Evolutionary conservation across 2,797 vertebrate genomes (phyloP).

Genomic region (Falco columbarius): DNA sequence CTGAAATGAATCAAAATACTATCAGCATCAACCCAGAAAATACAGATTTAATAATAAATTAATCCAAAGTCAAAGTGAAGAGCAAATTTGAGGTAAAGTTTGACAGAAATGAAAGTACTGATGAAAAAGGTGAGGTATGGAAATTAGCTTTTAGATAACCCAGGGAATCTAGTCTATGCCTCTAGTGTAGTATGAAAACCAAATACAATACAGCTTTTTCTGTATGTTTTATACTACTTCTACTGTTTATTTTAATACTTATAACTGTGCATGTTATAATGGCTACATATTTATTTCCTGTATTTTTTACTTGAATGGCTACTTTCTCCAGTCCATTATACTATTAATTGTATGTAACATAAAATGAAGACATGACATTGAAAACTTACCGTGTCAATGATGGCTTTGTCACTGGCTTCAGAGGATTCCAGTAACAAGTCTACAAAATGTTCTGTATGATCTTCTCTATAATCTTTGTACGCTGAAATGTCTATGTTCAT

Average conservation of each 20-base stretch:
- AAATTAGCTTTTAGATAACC: neutral
- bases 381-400: neutral
- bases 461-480: neutral
- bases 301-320: neutral
- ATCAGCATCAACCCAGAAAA: neutral
- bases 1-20: neutral
- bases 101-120: neutral
- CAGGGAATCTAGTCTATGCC: neutral
- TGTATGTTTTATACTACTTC: neutral
- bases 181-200: neutral
- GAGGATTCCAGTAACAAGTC: neutral
- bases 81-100: neutral
- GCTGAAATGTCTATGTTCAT: neutral
- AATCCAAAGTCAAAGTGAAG: neutral
- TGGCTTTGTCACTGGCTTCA: neutral
- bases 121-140: neutral
- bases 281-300: neutral
- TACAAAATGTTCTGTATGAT: neutral
- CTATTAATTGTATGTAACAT: neutral
- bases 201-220: neutral
- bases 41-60: neutral
- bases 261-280: neutral
- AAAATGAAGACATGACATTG: neutral
- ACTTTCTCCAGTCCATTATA: neutral
- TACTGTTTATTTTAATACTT: neutral